Evolutionary conservation across 2,888 invertebrate genomes (phyloP), one percentile per base, ranked within the genome.

Genomic region (Scaptomyza caliginosa): DNA sequence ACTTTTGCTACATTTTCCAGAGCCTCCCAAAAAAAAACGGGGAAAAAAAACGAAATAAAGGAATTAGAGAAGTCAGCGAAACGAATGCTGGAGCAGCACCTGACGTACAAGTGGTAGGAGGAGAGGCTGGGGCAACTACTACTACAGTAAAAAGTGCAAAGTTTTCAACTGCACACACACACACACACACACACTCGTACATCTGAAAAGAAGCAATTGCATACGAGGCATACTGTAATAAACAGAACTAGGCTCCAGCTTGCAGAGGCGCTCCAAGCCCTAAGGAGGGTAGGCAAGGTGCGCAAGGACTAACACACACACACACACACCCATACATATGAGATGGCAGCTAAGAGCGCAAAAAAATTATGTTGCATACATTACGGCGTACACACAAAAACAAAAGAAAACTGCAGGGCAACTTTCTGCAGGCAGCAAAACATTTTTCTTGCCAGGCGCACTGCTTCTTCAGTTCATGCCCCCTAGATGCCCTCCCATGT

Each of bases 321-420:
- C 16, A 26, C 4, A 16, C 26, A 28, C 4, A 28, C 16, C 8
- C 13, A 16, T 3, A n/a, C 1, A 60, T 68, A 64, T 62, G 24
- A 63, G 67, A 57, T 57, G 74, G 67, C 74, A 74, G 74, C 65
- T 48, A 84, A 85, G 68, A 74, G 71, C 67, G 74, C 75, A 74
- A 79, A 70, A 67, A 59, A 58, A 68, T 66, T 74, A 73, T 80
- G 85, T 73, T 84, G 86, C 88, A 86, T 83, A 84, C 74, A 86
- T 86, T 84, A 88, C 88, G 86, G 86, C 73, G 75, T 72, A 81
- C 88, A 76, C 76, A 81, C 77, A 75, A 74, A 80, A 75, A 86
- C 86, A 88, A 86, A 86, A 86, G 88, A 86, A 80, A 86, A 77
- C 86, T 83, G 86, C 77, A 77, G 74, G 55, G 80, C 59, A 76